Evolutionary conservation across 37 sponge, comb jelly and placozoan species (phyloP).

Genomic region (Ephydatia muelleri): DNA sequence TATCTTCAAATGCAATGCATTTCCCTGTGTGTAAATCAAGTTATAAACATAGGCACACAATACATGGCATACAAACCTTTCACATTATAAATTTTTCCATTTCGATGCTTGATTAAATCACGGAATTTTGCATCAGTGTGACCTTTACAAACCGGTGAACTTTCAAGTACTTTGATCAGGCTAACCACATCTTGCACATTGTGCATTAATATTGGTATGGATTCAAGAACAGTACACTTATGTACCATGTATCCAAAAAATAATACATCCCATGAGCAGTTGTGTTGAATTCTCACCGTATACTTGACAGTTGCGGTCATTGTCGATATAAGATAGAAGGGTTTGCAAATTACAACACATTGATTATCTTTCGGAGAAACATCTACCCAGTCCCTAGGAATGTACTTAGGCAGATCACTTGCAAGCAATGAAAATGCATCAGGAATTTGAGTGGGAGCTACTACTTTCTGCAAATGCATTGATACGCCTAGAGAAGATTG

Average conservation of each 20-base stretch:
- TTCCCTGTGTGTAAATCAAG: background rate
- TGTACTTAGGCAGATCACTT: background rate
- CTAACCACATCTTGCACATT: background rate
- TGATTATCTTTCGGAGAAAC: background rate
- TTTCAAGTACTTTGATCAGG: background rate
- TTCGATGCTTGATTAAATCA: background rate
- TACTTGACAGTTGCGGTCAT: background rate
- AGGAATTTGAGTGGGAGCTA: conserved; percentile 1
- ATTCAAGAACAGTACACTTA: background rate
- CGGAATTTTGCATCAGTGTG: background rate
- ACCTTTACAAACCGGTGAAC: background rate
- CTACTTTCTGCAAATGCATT: background rate
- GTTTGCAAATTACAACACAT: background rate
- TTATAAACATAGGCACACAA: background rate
- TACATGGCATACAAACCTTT: background rate
- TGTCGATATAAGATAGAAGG: background rate
- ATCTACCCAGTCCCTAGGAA: background rate
- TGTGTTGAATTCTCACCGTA: background rate
- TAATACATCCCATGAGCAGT: background rate
- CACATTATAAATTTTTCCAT: background rate
- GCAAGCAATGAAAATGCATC: conserved; percentile 1
- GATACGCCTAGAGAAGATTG: background rate
- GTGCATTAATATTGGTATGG: background rate
- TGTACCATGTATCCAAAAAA: background rate
- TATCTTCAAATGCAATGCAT: background rate